Conservation (phyloP, 2,888 invertebrate species). For the Eristalis arbustorum region DNA sequence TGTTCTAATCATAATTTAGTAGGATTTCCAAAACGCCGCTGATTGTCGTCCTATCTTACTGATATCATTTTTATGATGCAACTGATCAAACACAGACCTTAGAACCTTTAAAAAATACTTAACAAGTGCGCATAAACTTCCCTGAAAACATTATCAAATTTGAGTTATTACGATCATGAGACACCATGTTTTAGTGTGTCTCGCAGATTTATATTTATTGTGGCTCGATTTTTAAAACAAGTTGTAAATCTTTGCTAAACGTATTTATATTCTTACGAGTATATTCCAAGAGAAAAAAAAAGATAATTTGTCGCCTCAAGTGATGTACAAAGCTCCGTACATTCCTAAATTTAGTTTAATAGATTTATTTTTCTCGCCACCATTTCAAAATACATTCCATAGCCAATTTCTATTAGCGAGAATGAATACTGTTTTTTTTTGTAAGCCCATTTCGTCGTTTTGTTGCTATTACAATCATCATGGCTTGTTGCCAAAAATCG, state of each 20-base stretch:
- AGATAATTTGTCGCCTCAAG: neutral
- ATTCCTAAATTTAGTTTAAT: neutral
- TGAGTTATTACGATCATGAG: too few relatives aligned
- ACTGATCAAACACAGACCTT: too few relatives aligned
- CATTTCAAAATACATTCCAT: conserved; percentile 1
- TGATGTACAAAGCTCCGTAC: neutral
- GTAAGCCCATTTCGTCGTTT: conserved; percentile 10
- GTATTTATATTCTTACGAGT: neutral
- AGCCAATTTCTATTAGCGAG: conserved; percentile 2
- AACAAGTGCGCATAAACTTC: too few relatives aligned
- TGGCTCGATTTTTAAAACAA: too few relatives aligned
- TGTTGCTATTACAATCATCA: conserved; percentile 1
- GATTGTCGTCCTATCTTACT: too few relatives aligned
- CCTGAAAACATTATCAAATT: too few relatives aligned
- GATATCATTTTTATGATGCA: too few relatives aligned
- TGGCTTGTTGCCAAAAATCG: conserved; percentile 26
- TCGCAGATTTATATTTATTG: too few relatives aligned
- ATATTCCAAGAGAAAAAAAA: neutral
- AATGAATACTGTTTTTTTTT: conserved; percentile 1
- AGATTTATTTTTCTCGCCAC: neutral
- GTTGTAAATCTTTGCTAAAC: neutral
- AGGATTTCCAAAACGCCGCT: too few relatives aligned
- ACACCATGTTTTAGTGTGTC: too few relatives aligned
- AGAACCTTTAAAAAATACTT: too few relatives aligned
- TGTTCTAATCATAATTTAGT: too few relatives aligned